Evolutionary conservation across 2,113 vertebrate genomes (phyloP).

Genomic region (Tyrannus savana): DNA sequence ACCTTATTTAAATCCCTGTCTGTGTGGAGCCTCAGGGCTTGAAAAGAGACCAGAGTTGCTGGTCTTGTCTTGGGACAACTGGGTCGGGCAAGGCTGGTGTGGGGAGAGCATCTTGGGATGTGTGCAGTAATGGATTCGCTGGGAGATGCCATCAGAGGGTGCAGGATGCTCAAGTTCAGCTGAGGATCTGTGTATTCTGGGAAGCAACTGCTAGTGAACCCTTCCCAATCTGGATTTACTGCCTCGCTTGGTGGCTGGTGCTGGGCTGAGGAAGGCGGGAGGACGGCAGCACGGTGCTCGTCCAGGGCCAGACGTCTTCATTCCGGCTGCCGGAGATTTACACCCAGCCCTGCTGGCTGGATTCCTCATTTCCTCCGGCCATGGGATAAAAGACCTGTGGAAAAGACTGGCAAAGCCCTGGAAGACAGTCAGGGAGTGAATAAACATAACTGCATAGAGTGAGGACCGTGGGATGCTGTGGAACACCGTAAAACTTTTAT

Average conservation of each 20-base stretch:
- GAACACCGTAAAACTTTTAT: slow-evolving; percentile 8
- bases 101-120: background rate
- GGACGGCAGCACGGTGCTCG: fast-evolving
- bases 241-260: background rate
- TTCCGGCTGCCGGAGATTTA: background rate
- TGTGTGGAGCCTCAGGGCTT: fast-evolving
- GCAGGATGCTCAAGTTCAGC: background rate
- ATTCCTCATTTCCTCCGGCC: background rate
- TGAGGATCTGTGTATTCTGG: background rate
- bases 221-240: background rate
- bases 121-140: fast-evolving
- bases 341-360: fast-evolving
- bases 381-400: background rate
- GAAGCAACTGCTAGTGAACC: fast-evolving
- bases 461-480: fast-evolving
- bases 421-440: background rate
- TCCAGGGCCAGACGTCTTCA: background rate
- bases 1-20: background rate
- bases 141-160: background rate
- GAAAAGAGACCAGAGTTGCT: background rate
- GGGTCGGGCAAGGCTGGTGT: background rate
- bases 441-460: background rate
- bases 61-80: background rate
- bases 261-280: background rate
- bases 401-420: background rate